Evolutionary conservation across 2,113 vertebrate species (phyloP), one percentile per base, ranked within the genome.

Genomic region (Clarias macrocephalus): DNA sequence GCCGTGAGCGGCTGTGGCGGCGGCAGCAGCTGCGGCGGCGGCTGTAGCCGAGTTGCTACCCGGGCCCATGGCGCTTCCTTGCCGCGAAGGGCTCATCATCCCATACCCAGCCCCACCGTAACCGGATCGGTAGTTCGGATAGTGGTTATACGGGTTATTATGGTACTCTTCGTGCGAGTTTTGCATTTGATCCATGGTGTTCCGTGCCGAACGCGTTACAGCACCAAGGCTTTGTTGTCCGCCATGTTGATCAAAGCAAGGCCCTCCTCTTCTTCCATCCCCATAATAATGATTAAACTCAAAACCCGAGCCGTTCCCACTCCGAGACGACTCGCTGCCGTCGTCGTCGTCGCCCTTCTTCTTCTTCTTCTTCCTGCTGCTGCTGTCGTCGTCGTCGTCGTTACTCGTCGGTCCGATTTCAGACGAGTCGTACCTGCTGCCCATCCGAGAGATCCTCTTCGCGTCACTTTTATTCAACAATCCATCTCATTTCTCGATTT

Each of bases 201-300:
- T 89, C 92, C 93, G 95, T 93, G 91, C 95, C 93, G 96, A 95
- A 93, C 93, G 96, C 96, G 96, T 96, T 94, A 97, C 92, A 95
- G 96, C 95, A 95, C 95, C 96, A 93, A 96, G 92, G 97, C 97
- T 98, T 97, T 98, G 97, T 98, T 98, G 97, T 97, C 97, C 97
- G 97, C 97, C 97, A 98, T 98, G 96, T 98, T 98, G 97, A 96
- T 97, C 96, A 94, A 96, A 97, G 96, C 96, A 94, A 94, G 96
- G 96, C 96, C 96, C 97, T 92, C 95, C 95, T 96, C 96, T 95
- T 95, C 95, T 95, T 95, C 95, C 95, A 95, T 93, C 92, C 93
- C 95, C 96, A 93, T 96, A 97, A 95, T 96, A 96, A 96, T 95
- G 92, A 94, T 96, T 96, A 93, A 96, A 96, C 94, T 95, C 96